A percentile compares a stretch with the other conserved stretches of the same genome.
Evolutionary conservation across 2,888 invertebrate species (phyloP).

Genomic region (Lasioglossum calceatum): DNA sequence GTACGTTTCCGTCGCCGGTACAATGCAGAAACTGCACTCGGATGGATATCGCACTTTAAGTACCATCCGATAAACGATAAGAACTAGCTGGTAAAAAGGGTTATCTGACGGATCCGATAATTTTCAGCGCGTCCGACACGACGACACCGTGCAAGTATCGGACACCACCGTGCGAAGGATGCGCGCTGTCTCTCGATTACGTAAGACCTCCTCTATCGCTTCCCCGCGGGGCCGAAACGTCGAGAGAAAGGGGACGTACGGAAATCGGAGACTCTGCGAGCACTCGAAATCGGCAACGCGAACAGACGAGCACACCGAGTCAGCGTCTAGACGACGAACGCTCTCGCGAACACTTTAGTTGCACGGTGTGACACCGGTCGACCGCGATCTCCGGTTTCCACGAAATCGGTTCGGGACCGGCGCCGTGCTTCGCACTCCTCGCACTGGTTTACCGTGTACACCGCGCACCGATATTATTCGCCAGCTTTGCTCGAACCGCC

Average conservation of each 20-base stretch:
- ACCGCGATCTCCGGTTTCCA: not conserved
- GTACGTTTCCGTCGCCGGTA: not conserved
- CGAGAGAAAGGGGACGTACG: not conserved
- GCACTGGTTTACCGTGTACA: slow-evolving; percentile 40
- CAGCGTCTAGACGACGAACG: slow-evolving; percentile 40
- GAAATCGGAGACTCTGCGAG: not conserved
- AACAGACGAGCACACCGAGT: slow-evolving; percentile 21
- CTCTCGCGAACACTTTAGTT: not conserved
- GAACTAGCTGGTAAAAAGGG: slow-evolving; percentile 51
- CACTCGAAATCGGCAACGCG: slow-evolving; percentile 12
- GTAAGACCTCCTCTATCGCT: slow-evolving; percentile 16
- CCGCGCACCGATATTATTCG: slow-evolving; percentile 58
- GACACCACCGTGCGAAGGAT: slow-evolving; percentile 1
- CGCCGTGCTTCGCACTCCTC: slow-evolving; percentile 15
- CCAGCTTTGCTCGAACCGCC: slow-evolving; percentile 70
- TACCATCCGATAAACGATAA: slow-evolving; percentile 60
- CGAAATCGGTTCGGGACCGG: slow-evolving; percentile 36
- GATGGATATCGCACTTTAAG: slow-evolving; percentile 48
- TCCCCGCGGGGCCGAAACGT: not conserved
- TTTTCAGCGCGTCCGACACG: slow-evolving; percentile 41
- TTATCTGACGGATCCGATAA: slow-evolving; percentile 55
- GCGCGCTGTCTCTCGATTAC: slow-evolving; percentile 19
- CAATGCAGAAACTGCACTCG: slow-evolving; percentile 50
- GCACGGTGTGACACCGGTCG: not conserved
- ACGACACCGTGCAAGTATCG: not conserved